A percentile compares a stretch with the other conserved stretches of the same genome.
Evolutionary conservation across 2,113 vertebrate genomes (phyloP).

Genomic region (Gasterosteus aculeatus): DNA sequence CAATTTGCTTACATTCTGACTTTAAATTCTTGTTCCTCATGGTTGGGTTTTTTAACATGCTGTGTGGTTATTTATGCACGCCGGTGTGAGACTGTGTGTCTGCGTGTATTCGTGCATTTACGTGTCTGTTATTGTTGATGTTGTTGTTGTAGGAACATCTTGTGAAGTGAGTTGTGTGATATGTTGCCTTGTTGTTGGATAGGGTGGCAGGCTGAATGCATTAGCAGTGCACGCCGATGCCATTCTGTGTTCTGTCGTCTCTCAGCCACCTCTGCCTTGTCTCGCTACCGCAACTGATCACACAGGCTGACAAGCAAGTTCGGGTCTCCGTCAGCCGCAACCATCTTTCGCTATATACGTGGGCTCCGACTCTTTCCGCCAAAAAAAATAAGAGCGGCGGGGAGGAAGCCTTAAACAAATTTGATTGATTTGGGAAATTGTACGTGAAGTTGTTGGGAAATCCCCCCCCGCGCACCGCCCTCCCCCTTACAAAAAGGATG

Average conservation of each 20-base stretch:
- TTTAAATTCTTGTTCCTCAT: conserved; percentile 67
- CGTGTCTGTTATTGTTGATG: conserved; percentile 69
- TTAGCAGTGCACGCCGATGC: conserved; percentile 75
- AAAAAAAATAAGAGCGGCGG: conserved; percentile 56
- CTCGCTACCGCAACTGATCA: conserved; percentile 77
- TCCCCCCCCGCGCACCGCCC: conserved; percentile 13
- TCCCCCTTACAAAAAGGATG: conserved; percentile 21
- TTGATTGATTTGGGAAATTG: conserved; percentile 57
- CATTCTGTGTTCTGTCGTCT: conserved; percentile 76
- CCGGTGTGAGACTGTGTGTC: conserved; percentile 34
- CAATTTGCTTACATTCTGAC: conserved; percentile 71
- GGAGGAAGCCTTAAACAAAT: conserved; percentile 66
- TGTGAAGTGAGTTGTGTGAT: conserved; percentile 79
- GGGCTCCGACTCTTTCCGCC: conserved; percentile 61
- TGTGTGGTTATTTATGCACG: conserved; percentile 60
- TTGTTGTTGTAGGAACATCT: conserved; percentile 73
- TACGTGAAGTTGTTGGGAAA: conserved; percentile 49
- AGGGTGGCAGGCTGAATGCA: conserved; percentile 78
- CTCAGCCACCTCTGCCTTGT: conserved; percentile 78
- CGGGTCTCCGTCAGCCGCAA: conserved; percentile 66
- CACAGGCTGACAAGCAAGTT: conserved; percentile 79
- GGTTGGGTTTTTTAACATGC: conserved; percentile 64
- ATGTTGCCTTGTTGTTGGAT: conserved; percentile 80
- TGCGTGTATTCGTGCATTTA: conserved; percentile 45
- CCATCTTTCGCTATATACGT: conserved; percentile 45